Evolutionary conservation across 2,797 vertebrate species (phyloP), one percentile per base, ranked within the genome.

Genomic region (Cossypha caffra): DNA sequence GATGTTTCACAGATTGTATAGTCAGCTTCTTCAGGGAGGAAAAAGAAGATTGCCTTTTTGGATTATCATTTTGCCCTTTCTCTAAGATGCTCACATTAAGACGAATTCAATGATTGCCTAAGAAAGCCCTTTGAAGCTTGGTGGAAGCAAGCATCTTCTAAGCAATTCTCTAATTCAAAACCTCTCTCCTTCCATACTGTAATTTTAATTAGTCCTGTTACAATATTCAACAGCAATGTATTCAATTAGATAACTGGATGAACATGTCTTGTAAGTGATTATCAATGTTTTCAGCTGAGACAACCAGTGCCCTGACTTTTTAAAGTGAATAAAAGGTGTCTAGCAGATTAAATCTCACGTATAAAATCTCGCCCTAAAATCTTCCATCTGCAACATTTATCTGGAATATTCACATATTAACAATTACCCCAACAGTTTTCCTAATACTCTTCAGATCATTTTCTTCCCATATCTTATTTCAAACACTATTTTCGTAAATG

Each of bases 401-500:
- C 38, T 75, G 28, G 67, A 73, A 16, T 68, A 16, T 16, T 84
- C 21, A 13, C 42, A 37, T 50, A 71, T 50, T 57, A 77, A 80
- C 24, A 76, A 21, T 40, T 71, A 45, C 3, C 35, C 84, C 28
- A 19, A 37, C 31, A 88, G 29, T 72, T 33, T 92, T 29, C 21
- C 25, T 50, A 29, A 90, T 69, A 69, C 25, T 88, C 52, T 92
- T 90, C 81, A 96, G 52, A 87, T 82, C 11, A 88, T 77, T 58
- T 50, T 11, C 71, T 96, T 88, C 31, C 31, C 72, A 21, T 50
- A 78, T 37, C 24, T 90, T 86, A 86, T 16, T 88, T 90, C 31
- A 81, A 80, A 64, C 33, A 81, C 15, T 88, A 33, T 91, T 97
- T 95, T 97, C 74, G 37, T 79, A 96, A 97, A 96, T 93, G 75